Evolutionary conservation across 2,113 vertebrate genomes (phyloP).

Genomic region (Cyprinus carpio): DNA sequence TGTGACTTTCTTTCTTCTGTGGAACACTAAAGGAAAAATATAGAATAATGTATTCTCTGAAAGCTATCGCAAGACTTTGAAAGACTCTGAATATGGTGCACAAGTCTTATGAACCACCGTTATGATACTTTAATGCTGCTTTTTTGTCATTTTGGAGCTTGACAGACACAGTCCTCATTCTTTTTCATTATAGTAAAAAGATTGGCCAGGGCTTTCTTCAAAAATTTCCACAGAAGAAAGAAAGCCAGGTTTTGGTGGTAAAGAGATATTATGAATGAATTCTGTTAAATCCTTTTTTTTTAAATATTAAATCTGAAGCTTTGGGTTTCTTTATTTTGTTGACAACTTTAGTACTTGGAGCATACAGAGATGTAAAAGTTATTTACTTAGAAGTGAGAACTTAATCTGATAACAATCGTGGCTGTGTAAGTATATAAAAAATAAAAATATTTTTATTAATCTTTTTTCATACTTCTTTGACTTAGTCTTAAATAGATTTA

Average conservation of each 20-base stretch:
- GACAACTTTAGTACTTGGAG: neutral
- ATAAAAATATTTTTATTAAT: neutral
- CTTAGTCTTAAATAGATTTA: neutral
- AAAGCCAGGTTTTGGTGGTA: neutral
- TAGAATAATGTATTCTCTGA: constrained; percentile 3
- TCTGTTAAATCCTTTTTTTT: neutral
- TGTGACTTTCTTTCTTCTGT: neutral
- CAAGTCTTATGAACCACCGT: neutral
- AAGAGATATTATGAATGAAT: neutral
- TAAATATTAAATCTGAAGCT: neutral
- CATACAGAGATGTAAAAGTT: neutral
- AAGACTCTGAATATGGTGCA: neutral
- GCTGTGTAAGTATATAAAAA: neutral
- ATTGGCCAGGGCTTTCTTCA: neutral
- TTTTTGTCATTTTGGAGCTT: neutral
- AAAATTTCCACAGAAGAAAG: neutral
- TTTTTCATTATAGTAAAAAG: neutral
- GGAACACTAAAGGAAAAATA: neutral
- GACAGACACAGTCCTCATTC: neutral
- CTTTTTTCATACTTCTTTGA: neutral
- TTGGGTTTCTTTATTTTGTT: neutral
- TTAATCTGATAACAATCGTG: neutral
- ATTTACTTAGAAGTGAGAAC: neutral
- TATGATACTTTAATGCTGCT: neutral
- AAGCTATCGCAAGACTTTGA: neutral